Base-by-base conservation (phyloP, 2,888 invertebrate species). In the Ochropacha duplaris region DNA sequence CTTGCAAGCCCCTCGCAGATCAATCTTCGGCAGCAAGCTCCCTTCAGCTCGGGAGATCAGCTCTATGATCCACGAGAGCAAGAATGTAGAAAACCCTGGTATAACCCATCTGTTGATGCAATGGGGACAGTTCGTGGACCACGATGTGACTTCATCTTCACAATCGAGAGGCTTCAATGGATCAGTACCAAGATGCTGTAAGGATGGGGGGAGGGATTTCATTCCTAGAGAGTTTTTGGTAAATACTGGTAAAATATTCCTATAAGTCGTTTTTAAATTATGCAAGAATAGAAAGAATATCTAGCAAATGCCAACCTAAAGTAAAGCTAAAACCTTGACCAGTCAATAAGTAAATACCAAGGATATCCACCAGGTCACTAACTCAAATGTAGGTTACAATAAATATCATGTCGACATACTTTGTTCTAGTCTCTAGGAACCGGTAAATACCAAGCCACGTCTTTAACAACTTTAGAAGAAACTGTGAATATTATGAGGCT, bases 101-200 rank as follows among this genome's bases (percentile, higher is more conserved):
- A 93, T 97, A 9, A 97, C 97, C 0, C 95, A 96, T 67, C 95
- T 97, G 94, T 94, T 97, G 60, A 97, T 97, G 94, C 98, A 98
- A 80, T 98, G 98, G 97, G 98, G 98, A 0, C 98, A 98, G 86
- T 96, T 98, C 70, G 78, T 98, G 59, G 98, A 98, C 79, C 98
- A 98, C 75, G 98, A 98, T 79, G 88, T 98, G 65, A 97, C 96
- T 49, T 95, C 96, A 0, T 95, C 96, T 4, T 96, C 96, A 0
- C 96, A 96, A 72, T 95, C 96, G 1, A 92, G 95, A 69, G 96
- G 96, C 8, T 96, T 97, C 75, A 96, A 97, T 77, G 96, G 96
- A 8, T 95, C 96, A 0, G 94, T 97, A 57, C 96, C 97, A 34
- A 94, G 96, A 69, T 97, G 97, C 81, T 97, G 97, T 76, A 90